Percentiles rank a stretch among this genome's conserved stretches.
Conservation (phyloP, 1,140 invertebrate genomes). For the Chrysomallon squamiferum region DNA sequence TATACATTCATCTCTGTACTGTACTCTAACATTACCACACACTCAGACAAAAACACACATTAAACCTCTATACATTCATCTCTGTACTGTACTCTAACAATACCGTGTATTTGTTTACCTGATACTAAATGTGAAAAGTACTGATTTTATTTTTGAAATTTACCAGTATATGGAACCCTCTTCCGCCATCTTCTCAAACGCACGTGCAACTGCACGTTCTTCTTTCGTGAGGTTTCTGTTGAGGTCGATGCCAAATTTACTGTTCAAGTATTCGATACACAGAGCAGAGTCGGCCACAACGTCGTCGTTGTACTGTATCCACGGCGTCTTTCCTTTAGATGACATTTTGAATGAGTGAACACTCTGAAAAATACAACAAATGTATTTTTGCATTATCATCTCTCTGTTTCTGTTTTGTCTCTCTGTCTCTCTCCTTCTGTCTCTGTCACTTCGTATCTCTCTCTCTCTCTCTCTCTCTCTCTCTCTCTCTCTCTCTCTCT, state of each 20-base stretch:
- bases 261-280: slow-evolving; percentile 58
- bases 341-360: slow-evolving; percentile 42
- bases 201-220: slow-evolving; percentile 36
- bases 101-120: too few species aligned
- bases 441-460: background rate
- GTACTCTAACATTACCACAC: too few species aligned
- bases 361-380: slow-evolving; percentile 28
- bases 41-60: too few species aligned
- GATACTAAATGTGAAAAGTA: background rate
- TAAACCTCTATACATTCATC: too few species aligned
- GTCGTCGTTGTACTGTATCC: slow-evolving; percentile 63
- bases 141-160: background rate
- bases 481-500: too few species aligned
- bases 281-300: slow-evolving; percentile 62
- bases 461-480: background rate
- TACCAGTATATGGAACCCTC: slow-evolving; percentile 60
- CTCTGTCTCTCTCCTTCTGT: background rate
- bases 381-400: background rate
- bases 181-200: slow-evolving; percentile 58
- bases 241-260: slow-evolving; percentile 41
- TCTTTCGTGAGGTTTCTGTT: slow-evolving; percentile 33
- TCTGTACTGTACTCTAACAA: too few species aligned
- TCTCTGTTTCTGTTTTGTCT: background rate
- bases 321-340: slow-evolving; percentile 57
- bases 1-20: too few species aligned